phyloP scores from a whole-genome alignment of 2,888 invertebrate species.

The Psylliodes chrysocephalus region DNA sequence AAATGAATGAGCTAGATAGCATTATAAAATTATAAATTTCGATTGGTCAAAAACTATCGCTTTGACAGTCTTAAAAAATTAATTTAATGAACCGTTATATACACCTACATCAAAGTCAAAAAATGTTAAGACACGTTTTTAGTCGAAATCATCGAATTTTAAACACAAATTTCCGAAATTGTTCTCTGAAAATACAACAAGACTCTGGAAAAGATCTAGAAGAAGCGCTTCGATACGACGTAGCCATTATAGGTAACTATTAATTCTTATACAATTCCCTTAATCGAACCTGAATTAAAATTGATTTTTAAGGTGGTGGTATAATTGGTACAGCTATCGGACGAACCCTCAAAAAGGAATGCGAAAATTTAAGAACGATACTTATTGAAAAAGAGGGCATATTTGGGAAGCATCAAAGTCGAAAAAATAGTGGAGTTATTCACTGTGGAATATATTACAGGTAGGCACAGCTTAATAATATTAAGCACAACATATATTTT shows the following conservation, averaged over 20 bases:
- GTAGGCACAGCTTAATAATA: no score
- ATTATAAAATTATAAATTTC: no score
- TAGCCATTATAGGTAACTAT: constrained; percentile 13
- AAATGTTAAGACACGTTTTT: background rate
- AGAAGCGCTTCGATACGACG: constrained; percentile 16
- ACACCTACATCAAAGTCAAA: background rate
- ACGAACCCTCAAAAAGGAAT: constrained; percentile 79
- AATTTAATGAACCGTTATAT: no score
- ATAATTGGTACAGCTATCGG: constrained; percentile 96
- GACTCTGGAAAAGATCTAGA: constrained; percentile 1
- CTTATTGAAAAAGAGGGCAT: constrained; percentile 88
- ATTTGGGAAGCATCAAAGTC: constrained; percentile 89
- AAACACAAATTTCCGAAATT: background rate
- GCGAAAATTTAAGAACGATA: constrained; percentile 81
- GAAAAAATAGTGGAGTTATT: constrained; percentile 95
- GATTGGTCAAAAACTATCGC: no score
- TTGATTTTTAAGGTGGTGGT: constrained; percentile 77
- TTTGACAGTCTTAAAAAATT: no score
- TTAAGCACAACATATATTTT: no score
- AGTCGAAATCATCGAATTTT: background rate
- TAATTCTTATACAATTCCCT: background rate
- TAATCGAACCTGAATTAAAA: background rate
- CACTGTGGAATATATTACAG: constrained; percentile 90
- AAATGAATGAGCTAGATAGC: no score
- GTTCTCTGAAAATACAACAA: background rate